A percentile compares a stretch with the other conserved stretches of the same genome.
These are phyloP conservation scores for Eretmochelys imbricata DNA, from an alignment of 2,113 vertebrate genomes.

Conservation along the genomic window DNA sequence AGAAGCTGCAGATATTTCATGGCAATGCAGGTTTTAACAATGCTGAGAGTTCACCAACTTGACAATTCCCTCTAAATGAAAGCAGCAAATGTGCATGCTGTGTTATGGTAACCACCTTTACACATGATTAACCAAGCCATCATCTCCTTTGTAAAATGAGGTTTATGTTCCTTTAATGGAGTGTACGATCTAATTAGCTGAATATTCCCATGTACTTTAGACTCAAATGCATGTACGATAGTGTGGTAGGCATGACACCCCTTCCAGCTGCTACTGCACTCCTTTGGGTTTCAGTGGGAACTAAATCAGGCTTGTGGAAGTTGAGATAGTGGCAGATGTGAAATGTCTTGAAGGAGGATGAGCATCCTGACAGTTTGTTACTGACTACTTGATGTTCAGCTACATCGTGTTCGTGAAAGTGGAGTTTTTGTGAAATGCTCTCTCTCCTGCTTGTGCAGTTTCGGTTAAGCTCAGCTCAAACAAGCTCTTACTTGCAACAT, in stretches of 20 bases:
- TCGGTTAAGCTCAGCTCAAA: rapidly evolving
- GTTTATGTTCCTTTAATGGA: background rate
- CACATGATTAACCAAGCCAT: background rate
- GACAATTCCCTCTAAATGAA: background rate
- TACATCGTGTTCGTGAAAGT: background rate
- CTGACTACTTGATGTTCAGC: background rate
- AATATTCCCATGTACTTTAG: background rate
- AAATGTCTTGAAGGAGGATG: background rate
- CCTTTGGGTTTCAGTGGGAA: background rate
- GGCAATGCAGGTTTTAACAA: background rate
- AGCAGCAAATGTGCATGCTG: background rate
- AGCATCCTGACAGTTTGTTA: background rate
- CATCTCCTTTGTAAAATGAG: background rate
- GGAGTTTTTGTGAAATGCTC: background rate
- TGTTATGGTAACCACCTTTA: background rate
- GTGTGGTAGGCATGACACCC: background rate
- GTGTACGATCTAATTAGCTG: background rate
- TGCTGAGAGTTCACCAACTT: rapidly evolving
- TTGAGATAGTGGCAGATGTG: background rate
- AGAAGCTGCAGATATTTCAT: background rate
- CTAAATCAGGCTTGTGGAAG: background rate
- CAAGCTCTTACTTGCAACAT: background rate
- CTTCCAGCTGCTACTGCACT: background rate
- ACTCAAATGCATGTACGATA: background rate
- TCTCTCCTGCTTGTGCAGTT: background rate